These are phyloP conservation scores for Diadromus collaris DNA, from an alignment of 2,888 invertebrate genomes.

Conservation along the genomic window DNA sequence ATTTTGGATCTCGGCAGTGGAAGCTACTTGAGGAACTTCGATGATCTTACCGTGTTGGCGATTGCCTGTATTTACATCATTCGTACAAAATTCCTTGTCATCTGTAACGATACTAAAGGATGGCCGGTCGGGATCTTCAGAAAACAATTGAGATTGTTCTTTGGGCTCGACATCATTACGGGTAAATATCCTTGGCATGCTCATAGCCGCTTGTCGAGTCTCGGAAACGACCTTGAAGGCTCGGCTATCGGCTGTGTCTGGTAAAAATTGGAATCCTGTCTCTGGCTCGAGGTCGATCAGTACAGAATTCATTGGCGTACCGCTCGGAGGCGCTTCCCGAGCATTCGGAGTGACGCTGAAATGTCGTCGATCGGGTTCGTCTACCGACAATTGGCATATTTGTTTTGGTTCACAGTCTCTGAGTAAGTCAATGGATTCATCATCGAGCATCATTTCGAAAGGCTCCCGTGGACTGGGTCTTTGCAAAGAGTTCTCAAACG, in stretches of 20 bases:
- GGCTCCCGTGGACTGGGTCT: not conserved
- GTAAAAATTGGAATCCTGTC: not conserved
- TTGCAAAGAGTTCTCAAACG: not conserved
- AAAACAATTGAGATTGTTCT: not conserved
- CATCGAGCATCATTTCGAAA: slow-evolving; percentile 7
- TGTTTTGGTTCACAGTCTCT: not conserved
- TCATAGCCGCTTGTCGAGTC: not conserved
- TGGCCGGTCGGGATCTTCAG: not conserved
- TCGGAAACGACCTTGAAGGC: slow-evolving; percentile 3
- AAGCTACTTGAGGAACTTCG: not conserved
- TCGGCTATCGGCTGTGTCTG: not conserved
- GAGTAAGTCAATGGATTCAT: slow-evolving; percentile 37
- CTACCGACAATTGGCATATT: not conserved
- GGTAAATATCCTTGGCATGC: not conserved
- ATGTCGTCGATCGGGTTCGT: not conserved
- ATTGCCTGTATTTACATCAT: not conserved
- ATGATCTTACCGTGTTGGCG: not conserved
- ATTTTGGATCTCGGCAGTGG: not conserved
- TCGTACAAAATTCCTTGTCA: not conserved
- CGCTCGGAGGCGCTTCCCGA: not conserved
- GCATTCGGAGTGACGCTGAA: not conserved
- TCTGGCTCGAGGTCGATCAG: not conserved
- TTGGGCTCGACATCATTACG: not conserved
- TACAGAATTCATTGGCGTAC: not conserved
- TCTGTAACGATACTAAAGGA: not conserved